A percentile compares a stretch with the other conserved stretches of the same genome.
Evolutionary conservation across 2,113 vertebrate species (phyloP).

Genomic region (Plectropomus leopardus): DNA sequence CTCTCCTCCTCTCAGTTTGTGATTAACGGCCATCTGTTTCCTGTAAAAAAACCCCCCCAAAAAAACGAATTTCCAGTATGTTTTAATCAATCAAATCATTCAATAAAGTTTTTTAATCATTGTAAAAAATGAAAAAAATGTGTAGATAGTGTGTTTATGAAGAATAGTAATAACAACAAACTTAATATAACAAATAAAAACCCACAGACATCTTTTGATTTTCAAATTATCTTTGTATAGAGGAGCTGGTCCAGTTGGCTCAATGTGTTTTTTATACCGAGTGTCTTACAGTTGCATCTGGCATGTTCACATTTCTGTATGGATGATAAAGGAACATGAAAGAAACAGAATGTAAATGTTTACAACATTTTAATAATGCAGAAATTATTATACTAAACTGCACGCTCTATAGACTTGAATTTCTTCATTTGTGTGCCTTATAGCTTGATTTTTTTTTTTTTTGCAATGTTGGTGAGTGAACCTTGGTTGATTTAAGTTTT

Average conservation of each 20-base stretch:
- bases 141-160: background rate
- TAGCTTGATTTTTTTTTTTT: background rate
- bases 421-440: background rate
- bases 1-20: conserved; percentile 34
- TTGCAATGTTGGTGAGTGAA: background rate
- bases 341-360: background rate
- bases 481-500: background rate
- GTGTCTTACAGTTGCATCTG: background rate
- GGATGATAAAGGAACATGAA: background rate
- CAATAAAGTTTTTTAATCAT: background rate
- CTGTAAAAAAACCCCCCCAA: conserved; percentile 14
- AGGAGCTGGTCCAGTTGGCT: background rate
- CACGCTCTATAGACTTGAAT: background rate
- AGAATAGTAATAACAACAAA: background rate
- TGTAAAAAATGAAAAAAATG: background rate
- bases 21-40: conserved; percentile 63
- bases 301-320: background rate
- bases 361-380: background rate
- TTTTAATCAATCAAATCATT: conserved; percentile 30
- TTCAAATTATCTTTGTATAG: background rate
- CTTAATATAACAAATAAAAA: background rate
- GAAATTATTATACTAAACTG: background rate
- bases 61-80: background rate
- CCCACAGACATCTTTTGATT: background rate
- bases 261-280: background rate